phyloP scores from a whole-genome alignment of 2,113 vertebrate species.

The Orientallactaga bullata region DNA sequence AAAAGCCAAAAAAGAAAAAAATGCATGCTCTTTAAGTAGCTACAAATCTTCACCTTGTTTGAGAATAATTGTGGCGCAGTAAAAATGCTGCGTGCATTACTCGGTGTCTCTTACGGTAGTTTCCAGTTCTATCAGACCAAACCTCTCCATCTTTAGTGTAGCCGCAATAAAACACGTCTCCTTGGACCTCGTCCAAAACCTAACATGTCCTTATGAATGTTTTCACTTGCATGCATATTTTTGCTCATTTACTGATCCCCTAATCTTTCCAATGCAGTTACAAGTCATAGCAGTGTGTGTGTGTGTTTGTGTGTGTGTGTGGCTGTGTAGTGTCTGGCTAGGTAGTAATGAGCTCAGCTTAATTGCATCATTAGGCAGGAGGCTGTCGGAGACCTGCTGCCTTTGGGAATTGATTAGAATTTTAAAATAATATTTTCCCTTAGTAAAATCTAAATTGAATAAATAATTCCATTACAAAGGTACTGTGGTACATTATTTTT shows the following conservation, averaged over 20 bases:
- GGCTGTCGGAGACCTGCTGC: slow-evolving; percentile 58
- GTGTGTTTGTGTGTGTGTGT: neutral
- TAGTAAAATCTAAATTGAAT: slow-evolving; percentile 72
- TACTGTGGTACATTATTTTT: neutral
- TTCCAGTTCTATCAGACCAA: slow-evolving; percentile 44
- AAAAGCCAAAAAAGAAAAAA: slow-evolving; percentile 12
- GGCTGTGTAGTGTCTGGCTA: slow-evolving; percentile 26
- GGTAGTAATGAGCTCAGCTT: slow-evolving; percentile 73
- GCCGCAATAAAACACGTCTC: neutral
- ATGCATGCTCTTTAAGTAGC: neutral
- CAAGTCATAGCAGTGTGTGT: neutral
- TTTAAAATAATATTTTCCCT: slow-evolving; percentile 77
- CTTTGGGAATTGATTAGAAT: slow-evolving; percentile 75
- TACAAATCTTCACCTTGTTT: slow-evolving; percentile 13
- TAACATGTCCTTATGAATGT: slow-evolving; percentile 28
- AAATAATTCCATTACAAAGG: slow-evolving; percentile 55
- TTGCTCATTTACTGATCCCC: slow-evolving; percentile 27
- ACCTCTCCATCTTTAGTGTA: neutral
- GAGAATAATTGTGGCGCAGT: neutral
- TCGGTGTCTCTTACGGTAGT: neutral
- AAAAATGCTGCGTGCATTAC: neutral
- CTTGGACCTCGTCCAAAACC: neutral
- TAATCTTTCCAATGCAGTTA: slow-evolving; percentile 45
- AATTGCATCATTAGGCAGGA: slow-evolving; percentile 79
- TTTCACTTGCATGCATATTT: neutral